Evolutionary conservation across 2,888 invertebrate genomes (phyloP), one percentile per base, ranked within the genome.

Genomic region (Calameuta idolon): DNA sequence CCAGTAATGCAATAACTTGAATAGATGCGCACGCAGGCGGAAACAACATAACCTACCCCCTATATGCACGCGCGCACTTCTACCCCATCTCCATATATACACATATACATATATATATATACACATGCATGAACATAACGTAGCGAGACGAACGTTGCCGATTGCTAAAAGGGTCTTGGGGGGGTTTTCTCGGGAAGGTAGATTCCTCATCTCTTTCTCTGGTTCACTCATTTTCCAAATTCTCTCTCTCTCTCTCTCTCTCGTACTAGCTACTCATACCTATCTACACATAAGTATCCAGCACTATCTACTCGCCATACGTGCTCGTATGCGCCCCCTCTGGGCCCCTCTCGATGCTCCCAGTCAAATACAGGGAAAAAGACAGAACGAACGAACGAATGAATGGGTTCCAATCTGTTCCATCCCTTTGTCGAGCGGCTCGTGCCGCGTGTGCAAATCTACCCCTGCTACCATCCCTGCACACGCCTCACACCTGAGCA

Each of bases 371-470:
- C 82, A 79, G 83, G 79, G 79, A 79, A 74, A 37, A 74, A 74
- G 80, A 82, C 79, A 78, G 78, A 79, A 79, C 78, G 79, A 81
- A 81, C 79, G 81, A 83, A 81, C 77, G 85, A 83, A 84, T 83
- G 84, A 84, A 86, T 81, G 85, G 85, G 83, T 89, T 87, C 87
- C 89, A 89, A 89, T 89, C 89, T 89, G 91, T 91, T 91, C 90
- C 89, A 90, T 91, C 89, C 89, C 89, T 91, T 90, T 91, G 91
- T 91, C 85, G 79, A 82, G 83, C 86, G 88, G 88, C 90, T 90
- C 90, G 90, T 90, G 91, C 89, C 90, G 90, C 91, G 91, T 90
- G 91, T 90, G 91, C 91, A 90, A 91, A 91, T 90, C 89, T 85
- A 85, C 85, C 85, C 85, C 85, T 78, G 76, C 77, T 77, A 76